Percentiles rank a stretch among this genome's conserved stretches.
Conservation (phyloP, 2,113 vertebrate genomes). For the Panurus biarmicus region DNA sequence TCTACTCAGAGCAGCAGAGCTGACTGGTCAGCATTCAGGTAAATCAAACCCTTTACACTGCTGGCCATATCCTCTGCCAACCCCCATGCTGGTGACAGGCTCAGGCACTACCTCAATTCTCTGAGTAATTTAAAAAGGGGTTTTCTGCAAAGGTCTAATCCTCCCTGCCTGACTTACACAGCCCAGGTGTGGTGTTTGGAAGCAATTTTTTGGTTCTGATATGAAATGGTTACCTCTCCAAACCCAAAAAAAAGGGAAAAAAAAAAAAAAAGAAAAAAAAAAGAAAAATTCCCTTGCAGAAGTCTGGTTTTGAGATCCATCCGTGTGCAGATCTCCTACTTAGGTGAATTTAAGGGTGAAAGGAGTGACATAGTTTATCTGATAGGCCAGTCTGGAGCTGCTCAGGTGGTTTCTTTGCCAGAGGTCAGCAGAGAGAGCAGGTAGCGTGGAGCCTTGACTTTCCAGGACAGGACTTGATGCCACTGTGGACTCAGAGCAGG, state of each 20-base stretch:
- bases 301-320: not conserved
- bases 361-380: not conserved
- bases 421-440: not conserved
- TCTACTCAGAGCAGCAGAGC: not conserved
- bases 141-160: not conserved
- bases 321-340: not conserved
- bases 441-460: not conserved
- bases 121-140: not conserved
- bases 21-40: not conserved
- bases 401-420: not conserved
- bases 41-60: not conserved
- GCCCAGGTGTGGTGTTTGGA: not conserved
- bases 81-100: not conserved
- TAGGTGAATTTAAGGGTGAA: not conserved
- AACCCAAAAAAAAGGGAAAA: too few species aligned
- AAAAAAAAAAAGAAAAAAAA: too few species aligned
- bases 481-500: not conserved
- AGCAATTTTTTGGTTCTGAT: not conserved
- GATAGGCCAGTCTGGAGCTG: not conserved
- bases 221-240: not conserved
- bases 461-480: not conserved
- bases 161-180: not conserved
- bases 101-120: accelerated
- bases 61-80: not conserved
- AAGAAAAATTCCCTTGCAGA: not conserved